Evolutionary conservation across 2,888 invertebrate genomes (phyloP).

Genomic region (Platycheirus rosarum): DNA sequence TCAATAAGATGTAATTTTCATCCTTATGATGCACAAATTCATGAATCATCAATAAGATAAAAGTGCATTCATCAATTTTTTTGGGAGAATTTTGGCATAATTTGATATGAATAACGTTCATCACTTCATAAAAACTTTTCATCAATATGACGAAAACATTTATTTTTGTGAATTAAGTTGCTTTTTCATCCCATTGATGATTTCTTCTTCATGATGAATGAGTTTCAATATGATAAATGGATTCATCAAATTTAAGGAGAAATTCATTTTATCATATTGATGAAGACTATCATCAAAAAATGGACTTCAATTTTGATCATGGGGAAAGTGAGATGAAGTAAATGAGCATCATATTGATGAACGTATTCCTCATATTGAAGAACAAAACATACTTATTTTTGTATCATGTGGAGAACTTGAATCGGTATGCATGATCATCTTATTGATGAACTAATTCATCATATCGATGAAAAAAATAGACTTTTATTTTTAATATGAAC

Average conservation of each 20-base stretch:
- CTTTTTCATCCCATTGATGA: constrained; percentile 5
- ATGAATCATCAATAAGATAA: constrained; percentile 12
- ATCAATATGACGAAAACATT: constrained; percentile 7
- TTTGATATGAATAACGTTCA: constrained; percentile 10
- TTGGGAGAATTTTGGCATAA: not conserved
- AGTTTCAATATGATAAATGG: not conserved
- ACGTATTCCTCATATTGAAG: constrained; percentile 9
- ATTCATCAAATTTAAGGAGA: not conserved
- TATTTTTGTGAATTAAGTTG: constrained; percentile 2
- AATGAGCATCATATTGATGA: constrained; percentile 7
- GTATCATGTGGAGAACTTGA: constrained; percentile 7
- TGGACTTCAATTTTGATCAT: not conserved
- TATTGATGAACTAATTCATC: constrained; percentile 6
- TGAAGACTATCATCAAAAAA: constrained; percentile 6
- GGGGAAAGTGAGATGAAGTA: not conserved
- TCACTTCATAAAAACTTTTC: constrained; percentile 12
- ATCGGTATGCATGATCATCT: constrained; percentile 10
- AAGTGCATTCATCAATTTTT: constrained; percentile 12
- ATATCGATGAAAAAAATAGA: constrained; percentile 2
- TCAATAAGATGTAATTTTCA: not conserved
- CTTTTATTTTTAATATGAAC: not conserved
- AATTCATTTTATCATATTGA: not conserved
- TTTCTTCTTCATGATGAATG: constrained; percentile 3
- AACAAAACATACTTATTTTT: constrained; percentile 6
- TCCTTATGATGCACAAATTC: constrained; percentile 6